Base-by-base conservation (phyloP, 1,140 invertebrate species). In the Piezodorus guildinii region DNA sequence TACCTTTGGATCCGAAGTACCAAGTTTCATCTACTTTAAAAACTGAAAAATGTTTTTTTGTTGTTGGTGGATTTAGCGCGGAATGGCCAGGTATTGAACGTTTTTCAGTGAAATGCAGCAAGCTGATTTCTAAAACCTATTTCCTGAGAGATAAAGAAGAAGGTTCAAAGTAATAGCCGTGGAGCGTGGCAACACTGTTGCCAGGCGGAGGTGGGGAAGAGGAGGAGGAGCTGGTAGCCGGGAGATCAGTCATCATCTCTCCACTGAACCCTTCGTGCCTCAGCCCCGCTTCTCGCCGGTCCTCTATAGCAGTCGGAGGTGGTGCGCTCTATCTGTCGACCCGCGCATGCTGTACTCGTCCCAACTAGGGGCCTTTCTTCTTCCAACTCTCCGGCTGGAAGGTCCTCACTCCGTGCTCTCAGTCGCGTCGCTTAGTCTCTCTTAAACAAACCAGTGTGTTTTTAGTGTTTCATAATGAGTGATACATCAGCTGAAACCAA, bases 241-340 rank as follows among this genome's bases (percentile, higher is more conserved):
- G 6, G n/a, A 17, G 19, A 21, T 49, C 19, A 21, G n/a, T 49
- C 17, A 3, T 9, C 46, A 19, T 5, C n/a, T 21, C 19, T 17
- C 46, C 10, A 21, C 6, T 3, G 46, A 10, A 3, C 46, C 10
- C 16, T 3, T n/a, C 59, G 59, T 0, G 2, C 2, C 45, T 5
- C 9, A 17, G 44, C 19, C 34, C 12, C 34, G 12, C 3, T 30
- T 8, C 27, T 30, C 27, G 8, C 3, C 27, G 8, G 34, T 12
- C 9, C 30, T 59, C 19, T 25, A 30, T 8, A 30, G 45, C 19
- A 39, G 25, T 60, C 64, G 30, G 65, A 60, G 63, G 66, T 63
- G 68, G 69, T 62, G 68, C 69, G 67, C 69, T 68, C 69, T 69
- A 70, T 49, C 23, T 68, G 23, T 66, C 61, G 65, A 66, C 66